phyloP scores from a whole-genome alignment of 2,113 vertebrate species.

The Rhegmatorhina hoffmannsi region DNA sequence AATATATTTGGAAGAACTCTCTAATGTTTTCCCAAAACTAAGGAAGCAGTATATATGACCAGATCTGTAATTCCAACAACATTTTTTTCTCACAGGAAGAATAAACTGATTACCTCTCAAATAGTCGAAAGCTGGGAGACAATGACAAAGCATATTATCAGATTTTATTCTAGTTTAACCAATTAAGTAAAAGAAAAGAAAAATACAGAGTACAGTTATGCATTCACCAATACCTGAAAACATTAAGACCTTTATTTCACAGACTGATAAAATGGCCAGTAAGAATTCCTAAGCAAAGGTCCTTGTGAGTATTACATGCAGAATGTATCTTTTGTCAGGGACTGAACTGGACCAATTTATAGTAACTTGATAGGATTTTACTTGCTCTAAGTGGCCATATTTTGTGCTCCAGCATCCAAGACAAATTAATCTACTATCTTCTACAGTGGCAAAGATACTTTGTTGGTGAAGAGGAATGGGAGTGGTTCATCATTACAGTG shows the following conservation, averaged over 20 bases:
- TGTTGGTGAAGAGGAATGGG: neutral
- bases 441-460: neutral
- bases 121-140: neutral
- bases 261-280: neutral
- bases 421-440: neutral
- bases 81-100: neutral
- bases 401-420: slow-evolving; percentile 11
- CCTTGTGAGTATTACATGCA: neutral
- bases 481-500: neutral
- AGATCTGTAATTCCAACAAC: neutral
- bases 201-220: neutral
- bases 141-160: neutral
- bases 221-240: neutral
- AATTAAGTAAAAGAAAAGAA: neutral
- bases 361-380: neutral
- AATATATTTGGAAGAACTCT: neutral
- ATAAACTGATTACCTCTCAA: neutral
- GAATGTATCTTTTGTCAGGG: neutral
- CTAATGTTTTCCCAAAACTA: neutral
- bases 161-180: neutral
- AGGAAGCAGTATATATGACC: neutral
- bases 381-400: neutral
- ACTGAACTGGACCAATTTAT: neutral
- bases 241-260: neutral
- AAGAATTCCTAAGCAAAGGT: neutral